phyloP scores from a whole-genome alignment of 2,888 invertebrate species.

The Synanthedon formicaeformis region DNA sequence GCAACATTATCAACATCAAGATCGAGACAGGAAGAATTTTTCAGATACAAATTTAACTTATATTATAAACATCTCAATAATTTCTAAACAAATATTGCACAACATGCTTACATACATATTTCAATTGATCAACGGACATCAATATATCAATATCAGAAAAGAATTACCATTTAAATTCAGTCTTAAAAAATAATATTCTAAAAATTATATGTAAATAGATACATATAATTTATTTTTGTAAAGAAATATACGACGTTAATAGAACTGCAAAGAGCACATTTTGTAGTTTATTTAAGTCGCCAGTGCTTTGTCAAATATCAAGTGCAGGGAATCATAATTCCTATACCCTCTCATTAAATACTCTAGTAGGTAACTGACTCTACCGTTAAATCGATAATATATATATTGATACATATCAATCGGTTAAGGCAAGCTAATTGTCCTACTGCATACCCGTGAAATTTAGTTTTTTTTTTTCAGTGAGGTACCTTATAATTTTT shows the following conservation, averaged over 20 bases:
- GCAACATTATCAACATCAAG: slow-evolving; percentile 55
- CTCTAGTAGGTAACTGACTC: too few relatives aligned
- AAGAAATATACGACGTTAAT: slow-evolving; percentile 10
- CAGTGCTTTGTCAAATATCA: too few relatives aligned
- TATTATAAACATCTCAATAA: slow-evolving; percentile 12
- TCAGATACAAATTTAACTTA: slow-evolving; percentile 14
- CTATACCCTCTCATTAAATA: too few relatives aligned
- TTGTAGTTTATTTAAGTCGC: slow-evolving; percentile 3
- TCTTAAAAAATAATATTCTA: slow-evolving; percentile 15
- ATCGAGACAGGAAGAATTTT: slow-evolving; percentile 26
- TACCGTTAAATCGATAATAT: too few relatives aligned
- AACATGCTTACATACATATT: background rate
- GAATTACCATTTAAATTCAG: slow-evolving; percentile 12
- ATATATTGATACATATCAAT: too few relatives aligned
- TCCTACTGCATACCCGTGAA: too few relatives aligned
- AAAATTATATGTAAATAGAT: background rate
- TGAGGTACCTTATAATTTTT: too few relatives aligned
- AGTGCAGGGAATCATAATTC: too few relatives aligned
- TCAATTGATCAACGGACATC: background rate
- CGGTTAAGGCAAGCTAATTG: too few relatives aligned
- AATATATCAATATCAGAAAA: background rate
- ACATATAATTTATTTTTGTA: slow-evolving; percentile 1
- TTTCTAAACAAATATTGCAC: slow-evolving; percentile 3
- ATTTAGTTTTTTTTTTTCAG: too few relatives aligned
- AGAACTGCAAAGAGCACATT: slow-evolving; percentile 31